These are phyloP conservation scores for Melanocharis versteri DNA, from an alignment of 2,113 vertebrate genomes.

Conservation along the genomic window DNA sequence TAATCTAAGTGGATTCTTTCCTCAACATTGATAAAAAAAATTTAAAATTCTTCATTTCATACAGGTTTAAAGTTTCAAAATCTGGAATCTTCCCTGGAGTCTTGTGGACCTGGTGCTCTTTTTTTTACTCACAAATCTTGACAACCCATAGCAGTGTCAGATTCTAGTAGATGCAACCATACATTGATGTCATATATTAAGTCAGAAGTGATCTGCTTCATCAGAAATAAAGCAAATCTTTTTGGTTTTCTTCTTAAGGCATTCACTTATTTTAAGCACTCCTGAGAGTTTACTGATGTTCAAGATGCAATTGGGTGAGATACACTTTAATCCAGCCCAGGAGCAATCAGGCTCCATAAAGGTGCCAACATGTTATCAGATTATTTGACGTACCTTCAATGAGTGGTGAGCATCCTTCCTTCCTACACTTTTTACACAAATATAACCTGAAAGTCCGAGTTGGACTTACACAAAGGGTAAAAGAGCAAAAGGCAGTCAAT, in stretches of 20 bases:
- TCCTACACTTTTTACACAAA: not conserved
- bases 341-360: not conserved
- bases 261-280: not conserved
- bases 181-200: not conserved
- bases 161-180: not conserved
- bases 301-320: not conserved
- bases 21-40: not conserved
- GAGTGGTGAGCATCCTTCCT: not conserved
- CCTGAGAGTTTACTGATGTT: not conserved
- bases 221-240: not conserved
- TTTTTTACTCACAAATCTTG: not conserved
- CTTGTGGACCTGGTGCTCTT: not conserved
- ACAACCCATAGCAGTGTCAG: not conserved
- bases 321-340: not conserved
- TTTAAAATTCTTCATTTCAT: not conserved
- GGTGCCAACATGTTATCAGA: fast-evolving
- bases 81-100: not conserved
- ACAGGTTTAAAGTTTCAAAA: not conserved
- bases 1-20: not conserved
- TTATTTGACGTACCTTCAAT: not conserved
- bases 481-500: not conserved
- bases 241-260: not conserved
- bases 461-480: not conserved
- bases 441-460: not conserved
- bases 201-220: not conserved